Evolutionary conservation across 2,797 vertebrate species (phyloP), one percentile per base, ranked within the genome.

Genomic region (Enteromius mattozi): DNA sequence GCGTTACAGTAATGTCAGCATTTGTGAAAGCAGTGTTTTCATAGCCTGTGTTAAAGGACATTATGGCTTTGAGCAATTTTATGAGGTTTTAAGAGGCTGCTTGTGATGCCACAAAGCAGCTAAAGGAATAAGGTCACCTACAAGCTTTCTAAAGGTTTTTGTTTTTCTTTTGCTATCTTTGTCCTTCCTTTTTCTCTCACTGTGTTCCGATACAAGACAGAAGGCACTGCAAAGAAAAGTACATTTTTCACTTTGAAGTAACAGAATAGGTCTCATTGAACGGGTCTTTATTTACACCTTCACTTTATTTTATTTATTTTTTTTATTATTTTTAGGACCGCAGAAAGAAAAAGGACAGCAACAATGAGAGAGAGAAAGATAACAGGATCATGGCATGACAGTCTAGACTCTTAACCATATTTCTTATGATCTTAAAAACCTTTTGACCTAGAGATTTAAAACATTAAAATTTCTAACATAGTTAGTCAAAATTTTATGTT

Each of bases 61-160:
- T 79, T 63, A 65, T 21, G 59, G 40, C 42, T 77, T 77, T 77
- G 74, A 59, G 35, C 14, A 40, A 59, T 59, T 77, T 33, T 49
- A 49, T 6, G n/a, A 81, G 35, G 35, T 59, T 80, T 81, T 42
- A 82, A 80, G 79, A 42, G 16, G n/a, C 51, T 81, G 24, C 49
- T 42, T 81, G 9, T 56, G 49, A 56, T 71, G 35, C 10, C 35
- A 71, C 21, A 54, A 54, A 51, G 21, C 65, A 35, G n/a, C 45
- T 65, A 42, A 78, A 65, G 9, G 45, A 80, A 80, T 68, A 68
- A 68, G 78, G 47, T 80, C 30, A 35, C 17, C 27, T 68, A 54
- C 63, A 69, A 69, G 78, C 63, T 69, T 80, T 69, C 30, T 42
- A 69, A 66, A 37, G 63, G 78, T 13, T 63, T 63, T 78, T 33